These are phyloP conservation scores for Cisticola juncidis DNA, from an alignment of 2,113 vertebrate genomes.

Conservation along the genomic window DNA sequence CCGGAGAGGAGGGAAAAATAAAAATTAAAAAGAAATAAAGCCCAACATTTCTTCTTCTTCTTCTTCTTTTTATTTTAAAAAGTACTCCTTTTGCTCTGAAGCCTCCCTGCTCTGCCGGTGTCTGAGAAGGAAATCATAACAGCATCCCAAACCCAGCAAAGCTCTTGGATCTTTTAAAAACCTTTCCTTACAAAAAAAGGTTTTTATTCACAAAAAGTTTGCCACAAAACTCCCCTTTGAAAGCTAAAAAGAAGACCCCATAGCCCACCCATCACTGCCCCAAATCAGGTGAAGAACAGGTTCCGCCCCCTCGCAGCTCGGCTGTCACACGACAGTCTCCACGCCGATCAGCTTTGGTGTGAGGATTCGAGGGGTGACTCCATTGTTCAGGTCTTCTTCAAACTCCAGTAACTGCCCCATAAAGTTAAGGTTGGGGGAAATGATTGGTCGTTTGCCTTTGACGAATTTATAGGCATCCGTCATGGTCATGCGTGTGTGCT, in stretches of 20 bases:
- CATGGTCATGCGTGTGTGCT: slow-evolving; percentile 99
- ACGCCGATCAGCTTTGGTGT: slow-evolving; percentile 93
- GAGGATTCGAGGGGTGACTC: slow-evolving; percentile 94
- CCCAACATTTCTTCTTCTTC: not conserved
- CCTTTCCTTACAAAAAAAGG: slow-evolving; percentile 53
- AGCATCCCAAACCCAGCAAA: slow-evolving; percentile 38
- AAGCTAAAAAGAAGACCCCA: slow-evolving; percentile 39
- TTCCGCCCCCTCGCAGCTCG: not conserved
- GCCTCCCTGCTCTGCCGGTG: not conserved
- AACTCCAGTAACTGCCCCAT: slow-evolving; percentile 99
- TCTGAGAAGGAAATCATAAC: slow-evolving; percentile 36
- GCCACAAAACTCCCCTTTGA: slow-evolving; percentile 22
- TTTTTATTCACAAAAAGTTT: slow-evolving; percentile 61
- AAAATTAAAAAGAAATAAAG: not conserved
- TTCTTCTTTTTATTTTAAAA: slow-evolving; percentile 26
- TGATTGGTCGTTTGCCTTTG: slow-evolving; percentile 95
- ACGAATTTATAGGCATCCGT: slow-evolving; percentile 98
- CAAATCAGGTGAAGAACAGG: not conserved
- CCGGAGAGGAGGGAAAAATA: slow-evolving; percentile 42
- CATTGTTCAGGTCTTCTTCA: slow-evolving; percentile 96
- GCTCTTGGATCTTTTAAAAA: slow-evolving; percentile 62
- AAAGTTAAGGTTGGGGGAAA: slow-evolving; percentile 99
- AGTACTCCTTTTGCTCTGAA: slow-evolving; percentile 15
- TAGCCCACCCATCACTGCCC: not conserved
- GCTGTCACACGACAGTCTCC: slow-evolving; percentile 87